Base-by-base conservation (phyloP, 2,113 vertebrate genomes). In the Hippocampus comes region DNA sequence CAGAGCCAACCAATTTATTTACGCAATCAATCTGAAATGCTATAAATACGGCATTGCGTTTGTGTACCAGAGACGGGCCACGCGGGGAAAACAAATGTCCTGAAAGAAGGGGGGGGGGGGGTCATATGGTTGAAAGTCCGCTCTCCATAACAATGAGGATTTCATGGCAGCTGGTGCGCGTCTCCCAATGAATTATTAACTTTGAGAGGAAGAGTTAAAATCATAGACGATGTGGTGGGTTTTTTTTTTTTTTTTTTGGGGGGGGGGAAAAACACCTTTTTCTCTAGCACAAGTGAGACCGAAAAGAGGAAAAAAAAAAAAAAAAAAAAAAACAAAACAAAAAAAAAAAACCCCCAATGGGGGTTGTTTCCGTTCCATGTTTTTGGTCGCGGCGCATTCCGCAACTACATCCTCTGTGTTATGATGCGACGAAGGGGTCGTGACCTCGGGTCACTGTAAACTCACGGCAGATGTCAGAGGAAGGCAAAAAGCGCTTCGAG, bases 381-480 rank as follows among this genome's bases (percentile, higher is more conserved):
- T 78, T 38, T 73, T 56, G 49, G 48, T 82, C 66, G 64, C 67
- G 53, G 74, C 59, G 75, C 74, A 70, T 61, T 76, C 67, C 48
- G 59, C 46, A 25, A n/a, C 75, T 74, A 38, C 79, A 70, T 72
- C 65, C 78, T 74, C 59, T 65, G 23, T 76, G 73, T 75, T 77
- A 82, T 74, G 84, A 63, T 63, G 73, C 20, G 77, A 73, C 60
- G 74, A 42, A 51, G 27, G 46, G 82, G 81, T 86, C 77, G 59
- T 27, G 60, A 69, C 78, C 34, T 76, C 61, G 66, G 3, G 17
- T 74, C 69, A 3, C 71, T 79, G 77, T 86, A 87, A 89, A 86
- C 81, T 18, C 64, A 86, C 86, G 80, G 80, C 88, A 90, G 85
- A 89, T 86, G 84, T 83, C 53, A 73, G 78, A 73, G 68, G 83